Evolutionary conservation across 2,113 vertebrate species (phyloP).

Genomic region (Sceloporus tristichus): DNA sequence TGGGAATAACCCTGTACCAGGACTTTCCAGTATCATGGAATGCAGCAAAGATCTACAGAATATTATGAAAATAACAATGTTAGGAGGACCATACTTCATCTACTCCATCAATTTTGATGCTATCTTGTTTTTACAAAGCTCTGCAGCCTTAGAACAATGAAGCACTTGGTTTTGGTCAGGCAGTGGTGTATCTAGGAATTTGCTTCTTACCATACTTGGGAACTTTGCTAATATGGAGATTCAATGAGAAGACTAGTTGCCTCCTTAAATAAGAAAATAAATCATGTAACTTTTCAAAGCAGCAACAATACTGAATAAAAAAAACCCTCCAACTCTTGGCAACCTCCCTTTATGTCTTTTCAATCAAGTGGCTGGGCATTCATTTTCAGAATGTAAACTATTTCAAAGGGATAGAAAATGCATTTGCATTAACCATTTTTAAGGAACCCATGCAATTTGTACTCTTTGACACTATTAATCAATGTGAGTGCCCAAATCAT

Average conservation of each 20-base stretch:
- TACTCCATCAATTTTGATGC: constrained; percentile 52
- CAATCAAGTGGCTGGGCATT: not conserved
- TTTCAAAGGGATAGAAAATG: too few relatives aligned
- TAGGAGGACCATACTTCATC: constrained; percentile 61
- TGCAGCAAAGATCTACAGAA: constrained; percentile 55
- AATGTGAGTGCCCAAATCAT: too few relatives aligned
- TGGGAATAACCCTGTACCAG: constrained; percentile 25
- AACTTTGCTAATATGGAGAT: constrained; percentile 20
- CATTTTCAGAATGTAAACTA: not conserved
- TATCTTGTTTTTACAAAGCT: constrained; percentile 46
- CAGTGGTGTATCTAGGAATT: constrained; percentile 29
- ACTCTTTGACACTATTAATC: too few relatives aligned
- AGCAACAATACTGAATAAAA: not conserved
- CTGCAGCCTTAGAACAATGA: constrained; percentile 29
- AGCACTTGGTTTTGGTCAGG: constrained; percentile 53
- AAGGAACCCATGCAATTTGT: too few relatives aligned
- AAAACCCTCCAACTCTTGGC: not conserved
- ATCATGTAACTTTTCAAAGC: not conserved
- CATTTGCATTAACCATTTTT: too few relatives aligned
- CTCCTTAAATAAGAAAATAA: not conserved
- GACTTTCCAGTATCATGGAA: constrained; percentile 33
- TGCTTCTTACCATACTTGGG: not conserved
- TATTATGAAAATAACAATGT: constrained; percentile 66
- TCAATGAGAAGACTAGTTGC: not conserved
- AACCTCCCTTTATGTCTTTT: not conserved